Evolutionary conservation across 2,797 vertebrate genomes (phyloP), one percentile per base, ranked within the genome.

Genomic region (Pogoniulus pusillus): DNA sequence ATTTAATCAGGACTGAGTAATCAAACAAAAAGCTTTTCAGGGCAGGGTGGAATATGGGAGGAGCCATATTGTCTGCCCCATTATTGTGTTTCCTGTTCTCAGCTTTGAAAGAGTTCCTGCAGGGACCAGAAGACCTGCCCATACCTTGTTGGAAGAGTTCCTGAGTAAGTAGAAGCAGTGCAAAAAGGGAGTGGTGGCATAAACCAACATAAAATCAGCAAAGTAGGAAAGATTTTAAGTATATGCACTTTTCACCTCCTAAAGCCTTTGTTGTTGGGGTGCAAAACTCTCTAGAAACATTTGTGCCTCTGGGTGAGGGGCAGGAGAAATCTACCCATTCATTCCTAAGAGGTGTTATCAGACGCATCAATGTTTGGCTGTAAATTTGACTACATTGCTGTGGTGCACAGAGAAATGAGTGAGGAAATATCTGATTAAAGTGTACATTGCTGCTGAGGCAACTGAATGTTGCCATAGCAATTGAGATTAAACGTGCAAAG

Each of bases 391-490:
- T 96, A 95, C 95, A 93, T 62, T 96, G 90, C 96, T 96, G 96
- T 85, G 94, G 93, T 92, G 96, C 86, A 91, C 75, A 94, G 95
- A 96, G 94, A 97, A 97, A 97, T 90, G 95, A 97, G 96, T 94
- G 95, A 97, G 93, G 95, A 97, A 97, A 97, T 97, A 97, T 97
- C 97, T 97, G 97, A 98, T 98, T 98, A 97, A 97, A 98, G 97
- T 97, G 94, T 97, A 96, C 95, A 93, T 95, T 95, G 96, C 97
- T 97, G 96, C 97, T 95, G 96, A 98, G 97, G 97, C 97, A 98
- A 98, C 96, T 96, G 96, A 97, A 98, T 98, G 98, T 99, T 98
- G 97, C 98, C 98, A 99, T 98, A 98, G 98, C 97, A 97, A 98
- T 98, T 97, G 97, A 98, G 97, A 98, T 97, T 97, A 98, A 98